A percentile compares a stretch with the other conserved stretches of the same genome.
Conservation (phyloP, 2,797 vertebrate genomes). For the Choloepus didactylus region DNA sequence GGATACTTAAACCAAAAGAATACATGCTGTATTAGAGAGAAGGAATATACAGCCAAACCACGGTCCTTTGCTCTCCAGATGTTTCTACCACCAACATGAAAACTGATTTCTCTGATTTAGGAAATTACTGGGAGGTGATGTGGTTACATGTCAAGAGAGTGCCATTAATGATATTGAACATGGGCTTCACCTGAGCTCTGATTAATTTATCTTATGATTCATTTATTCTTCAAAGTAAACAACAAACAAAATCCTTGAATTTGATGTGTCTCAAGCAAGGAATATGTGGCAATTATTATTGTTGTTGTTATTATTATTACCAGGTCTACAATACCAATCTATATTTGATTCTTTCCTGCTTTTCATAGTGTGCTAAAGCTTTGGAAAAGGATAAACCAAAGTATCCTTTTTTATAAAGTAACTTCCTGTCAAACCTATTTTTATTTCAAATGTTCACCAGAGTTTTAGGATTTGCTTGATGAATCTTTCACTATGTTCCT, state of each 20-base stretch:
- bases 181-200: neutral
- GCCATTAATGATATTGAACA: neutral
- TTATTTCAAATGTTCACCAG: neutral
- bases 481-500: neutral
- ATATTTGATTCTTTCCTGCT: neutral
- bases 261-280: neutral
- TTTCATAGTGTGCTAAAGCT: neutral
- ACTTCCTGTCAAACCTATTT: neutral
- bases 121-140: neutral
- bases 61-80: neutral
- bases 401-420: neutral
- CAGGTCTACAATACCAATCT: neutral
- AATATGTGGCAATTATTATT: neutral
- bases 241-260: neutral
- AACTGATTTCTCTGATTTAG: neutral
- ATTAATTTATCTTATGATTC: neutral
- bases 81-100: neutral
- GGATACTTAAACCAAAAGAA: neutral
- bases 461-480: conserved; percentile 16
- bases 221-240: conserved; percentile 41
- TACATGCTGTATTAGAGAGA: neutral
- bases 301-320: neutral
- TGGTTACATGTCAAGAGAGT: neutral
- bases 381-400: neutral
- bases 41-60: neutral